phyloP scores from a whole-genome alignment of 2,113 vertebrate species.

The Myxocyprinus asiaticus region DNA sequence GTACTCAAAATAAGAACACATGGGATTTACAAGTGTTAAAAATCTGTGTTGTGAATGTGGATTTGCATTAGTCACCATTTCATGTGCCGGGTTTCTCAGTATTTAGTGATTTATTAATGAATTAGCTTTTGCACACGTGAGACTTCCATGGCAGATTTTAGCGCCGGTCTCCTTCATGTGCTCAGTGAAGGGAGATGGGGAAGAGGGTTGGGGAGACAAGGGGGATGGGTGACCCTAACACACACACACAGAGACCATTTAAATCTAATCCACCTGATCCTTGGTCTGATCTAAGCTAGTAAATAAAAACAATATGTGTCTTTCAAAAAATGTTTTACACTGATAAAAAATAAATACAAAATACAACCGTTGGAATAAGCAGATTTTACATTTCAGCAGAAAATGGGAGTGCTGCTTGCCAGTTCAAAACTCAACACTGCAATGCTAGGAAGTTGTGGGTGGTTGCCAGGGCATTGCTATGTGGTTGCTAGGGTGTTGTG shows the following conservation, averaged over 20 bases:
- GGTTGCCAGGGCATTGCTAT: too few species aligned
- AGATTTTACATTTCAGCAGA: too few species aligned
- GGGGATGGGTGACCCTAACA: conserved; percentile 15
- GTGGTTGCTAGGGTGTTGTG: too few species aligned
- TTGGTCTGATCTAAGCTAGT: conserved; percentile 17
- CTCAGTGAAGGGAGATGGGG: conserved; percentile 34
- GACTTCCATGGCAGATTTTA: background rate
- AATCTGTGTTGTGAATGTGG: background rate
- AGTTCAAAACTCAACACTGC: too few species aligned
- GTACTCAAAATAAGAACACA: background rate
- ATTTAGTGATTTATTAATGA: conserved; percentile 9
- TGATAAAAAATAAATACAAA: too few species aligned
- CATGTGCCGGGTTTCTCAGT: background rate
- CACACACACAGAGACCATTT: conserved; percentile 35
- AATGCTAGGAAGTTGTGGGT: too few species aligned
- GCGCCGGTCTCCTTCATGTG: conserved; percentile 14
- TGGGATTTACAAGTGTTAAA: background rate
- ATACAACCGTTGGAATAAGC: too few species aligned
- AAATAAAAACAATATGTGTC: conserved; percentile 44
- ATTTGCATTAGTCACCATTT: too few species aligned
- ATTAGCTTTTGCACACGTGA: background rate
- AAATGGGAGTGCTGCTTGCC: too few species aligned
- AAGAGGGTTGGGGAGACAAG: conserved; percentile 5
- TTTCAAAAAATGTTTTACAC: too few species aligned
- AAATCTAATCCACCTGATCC: conserved; percentile 14